phyloP scores from a whole-genome alignment of 2,113 vertebrate genomes.

The western clawed frog (Xenopus tropicalis) region DNA sequence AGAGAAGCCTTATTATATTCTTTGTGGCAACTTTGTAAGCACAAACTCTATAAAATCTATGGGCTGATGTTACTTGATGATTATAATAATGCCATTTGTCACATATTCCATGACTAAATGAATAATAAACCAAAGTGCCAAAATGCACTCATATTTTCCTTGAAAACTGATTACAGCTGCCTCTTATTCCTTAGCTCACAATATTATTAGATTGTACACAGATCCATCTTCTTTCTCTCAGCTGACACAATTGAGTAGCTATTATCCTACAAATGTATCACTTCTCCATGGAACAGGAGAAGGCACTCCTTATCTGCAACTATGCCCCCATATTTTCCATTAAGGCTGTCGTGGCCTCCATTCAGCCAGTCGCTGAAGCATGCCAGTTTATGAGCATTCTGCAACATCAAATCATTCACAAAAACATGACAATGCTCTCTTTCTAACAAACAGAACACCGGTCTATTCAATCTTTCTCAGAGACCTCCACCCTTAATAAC shows the following conservation, averaged over 20 bases:
- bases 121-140: neutral
- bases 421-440: slow-evolving; percentile 31
- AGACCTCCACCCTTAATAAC: neutral
- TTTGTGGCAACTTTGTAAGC: no score
- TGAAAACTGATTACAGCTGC: neutral
- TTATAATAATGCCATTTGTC: neutral
- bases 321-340: slow-evolving; percentile 26
- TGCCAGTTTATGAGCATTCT: slow-evolving; percentile 15
- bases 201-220: neutral
- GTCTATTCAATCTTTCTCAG: slow-evolving; percentile 9
- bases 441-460: slow-evolving; percentile 11
- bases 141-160: neutral
- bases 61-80: no score
- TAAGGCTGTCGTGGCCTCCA: slow-evolving; percentile 23
- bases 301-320: slow-evolving; percentile 26
- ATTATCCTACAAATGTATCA: slow-evolving; percentile 4
- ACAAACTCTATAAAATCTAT: no score
- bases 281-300: slow-evolving; percentile 5
- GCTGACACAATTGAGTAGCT: slow-evolving; percentile 1
- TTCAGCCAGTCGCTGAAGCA: slow-evolving; percentile 25
- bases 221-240: neutral
- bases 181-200: neutral
- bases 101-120: neutral
- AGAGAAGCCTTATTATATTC: no score
- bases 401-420: slow-evolving; percentile 39